Evolutionary conservation across 92 coral and sea anemone genomes (phyloP), one percentile per base, ranked within the genome.

Genomic region (Ricordea florida): DNA sequence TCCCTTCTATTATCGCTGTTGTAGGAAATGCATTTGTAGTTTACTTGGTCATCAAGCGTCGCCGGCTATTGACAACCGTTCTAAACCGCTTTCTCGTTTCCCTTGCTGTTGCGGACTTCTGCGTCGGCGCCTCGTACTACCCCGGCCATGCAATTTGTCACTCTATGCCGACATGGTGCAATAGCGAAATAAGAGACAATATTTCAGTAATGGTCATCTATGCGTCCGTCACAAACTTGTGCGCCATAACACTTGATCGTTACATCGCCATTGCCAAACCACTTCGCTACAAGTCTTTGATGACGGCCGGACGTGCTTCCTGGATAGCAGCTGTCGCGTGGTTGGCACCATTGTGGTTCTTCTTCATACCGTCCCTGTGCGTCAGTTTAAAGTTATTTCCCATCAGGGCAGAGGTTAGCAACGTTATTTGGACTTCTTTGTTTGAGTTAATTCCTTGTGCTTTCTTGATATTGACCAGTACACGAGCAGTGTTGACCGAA

Each of bases 221-320:
- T 30, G 48, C 60, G 0, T 67, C 74, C 10, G 61, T 67, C 14
- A 32, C 33, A 3, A 67, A 67, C 10, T 49, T 67, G 6, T 67
- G 74, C 29, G 74, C 35, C 24, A 67, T 67, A 61, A 15, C 49
- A 2, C 60, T 67, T 11, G 74, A 67, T 24, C 74, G 74, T 3
- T 67, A 67, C 48, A 67, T 67, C 48, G 74, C 74, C n/a, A 67
- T 67, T 22, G 74, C 50, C 21, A 49, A 15, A 47, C 74, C 74
- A 14, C 60, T 67, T 24, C 74, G 24, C 27, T 67, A 67, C 17
- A 24, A 31, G 33, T 49, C 74, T 4, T 25, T 67, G 31, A 49
- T 67, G 74, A 67, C 74, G 2, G 28, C 60, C 14, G 42, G 28
- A 1, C 6, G 44, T 3, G 74, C 57, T 11, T 31, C 33, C 5